Percentiles rank a stretch among this genome's conserved stretches.
Conservation (phyloP, 2,888 invertebrate species). For the Tenthredo distinguenda region DNA sequence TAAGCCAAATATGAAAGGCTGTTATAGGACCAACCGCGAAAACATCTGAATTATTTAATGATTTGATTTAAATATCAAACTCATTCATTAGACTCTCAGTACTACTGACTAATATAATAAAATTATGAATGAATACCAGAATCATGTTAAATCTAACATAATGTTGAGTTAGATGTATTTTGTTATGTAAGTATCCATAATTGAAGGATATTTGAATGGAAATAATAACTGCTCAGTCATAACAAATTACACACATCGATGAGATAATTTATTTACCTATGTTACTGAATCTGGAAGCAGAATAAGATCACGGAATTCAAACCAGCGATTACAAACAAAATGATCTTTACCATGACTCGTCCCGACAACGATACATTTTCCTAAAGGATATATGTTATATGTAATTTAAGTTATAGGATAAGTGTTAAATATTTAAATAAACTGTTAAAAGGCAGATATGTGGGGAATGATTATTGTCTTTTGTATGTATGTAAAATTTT, state of each 20-base stretch:
- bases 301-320: not conserved
- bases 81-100: not conserved
- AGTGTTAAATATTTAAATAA: not conserved
- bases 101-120: not conserved
- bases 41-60: not conserved
- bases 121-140: not conserved
- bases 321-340: not conserved
- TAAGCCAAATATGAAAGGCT: not conserved
- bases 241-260: not conserved
- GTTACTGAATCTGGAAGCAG: not conserved
- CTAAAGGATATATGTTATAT: not conserved
- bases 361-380: not conserved
- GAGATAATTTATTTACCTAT: not conserved
- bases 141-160: not conserved
- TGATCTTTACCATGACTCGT: not conserved
- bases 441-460: not conserved
- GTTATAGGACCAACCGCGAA: not conserved
- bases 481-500: not conserved
- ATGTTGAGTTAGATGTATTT: not conserved
- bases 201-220: not conserved
- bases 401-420: not conserved
- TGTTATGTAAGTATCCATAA: not conserved
- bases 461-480: not conserved
- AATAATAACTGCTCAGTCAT: not conserved
- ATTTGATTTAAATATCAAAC: not conserved